Base-by-base conservation (phyloP, 2,888 invertebrate species). In the Eilema depressum region DNA sequence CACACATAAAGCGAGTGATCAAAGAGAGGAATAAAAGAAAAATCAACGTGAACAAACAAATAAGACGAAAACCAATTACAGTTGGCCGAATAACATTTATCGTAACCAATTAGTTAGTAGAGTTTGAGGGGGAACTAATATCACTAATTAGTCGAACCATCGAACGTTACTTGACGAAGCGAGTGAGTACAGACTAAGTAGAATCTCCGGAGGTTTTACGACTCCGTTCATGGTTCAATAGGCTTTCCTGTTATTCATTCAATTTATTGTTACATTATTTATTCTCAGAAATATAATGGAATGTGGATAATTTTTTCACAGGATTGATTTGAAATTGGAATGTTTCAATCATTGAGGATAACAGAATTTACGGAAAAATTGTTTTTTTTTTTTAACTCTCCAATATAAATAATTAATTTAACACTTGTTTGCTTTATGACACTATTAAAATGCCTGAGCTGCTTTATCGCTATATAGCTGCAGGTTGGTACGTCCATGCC, bases 31-130 rank as follows among this genome's bases (percentile, higher is more conserved):
- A 81, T 81, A 82, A 80, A 77, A 79, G 77, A 80, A 77, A 84
- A 85, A 82, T 75, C 82, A 80, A 69, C 74, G 63, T 75, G 77
- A 74, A 77, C 78, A 83, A 88, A 88, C 85, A 88, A 88, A 86
- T 83, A 85, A 76, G 79, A 78, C 81, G 79, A 80, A 86, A 88
- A 84, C 83, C 87, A 90, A 90, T 91, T 90, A 89, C 86, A 85
- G 85, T 81, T 78, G 70, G 71, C 71, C 77, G 85, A 88, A 87
- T 87, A 91, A 87, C 85, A 86, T 87, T 87, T 87, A 86, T 85
- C 85, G 83, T 81, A 84, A 84, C 86, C 89, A 88, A 89, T 88
- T 89, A 88, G 88, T 86, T 89, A 86, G 88, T 88, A 79, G 83
- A 83, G 83, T 83, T 82, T 80, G 77, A 83, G 84, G 77, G 75